phyloP scores from a whole-genome alignment of 2,113 vertebrate genomes.

The Myodes glareolus region DNA sequence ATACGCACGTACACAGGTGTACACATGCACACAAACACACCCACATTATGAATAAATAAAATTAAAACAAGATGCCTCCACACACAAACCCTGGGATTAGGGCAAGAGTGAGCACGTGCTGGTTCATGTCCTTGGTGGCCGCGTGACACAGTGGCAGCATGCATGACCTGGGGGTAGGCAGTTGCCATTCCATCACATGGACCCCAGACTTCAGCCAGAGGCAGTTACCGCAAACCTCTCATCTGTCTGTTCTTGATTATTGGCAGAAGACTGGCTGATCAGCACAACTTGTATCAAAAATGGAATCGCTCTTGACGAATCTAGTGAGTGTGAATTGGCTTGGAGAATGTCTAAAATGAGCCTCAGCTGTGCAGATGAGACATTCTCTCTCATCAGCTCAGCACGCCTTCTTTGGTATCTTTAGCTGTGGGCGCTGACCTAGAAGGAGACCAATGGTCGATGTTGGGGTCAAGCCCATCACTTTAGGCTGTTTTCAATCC shows the following conservation, averaged over 20 bases:
- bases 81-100: background rate
- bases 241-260: background rate
- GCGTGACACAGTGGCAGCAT: too few species aligned
- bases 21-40: background rate
- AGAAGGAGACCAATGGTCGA: background rate
- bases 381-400: background rate
- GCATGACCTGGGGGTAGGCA: background rate
- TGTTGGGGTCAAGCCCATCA: background rate
- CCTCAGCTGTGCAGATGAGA: background rate
- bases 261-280: conserved; percentile 30
- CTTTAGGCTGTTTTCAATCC: background rate
- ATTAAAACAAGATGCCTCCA: too few species aligned
- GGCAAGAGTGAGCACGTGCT: too few species aligned
- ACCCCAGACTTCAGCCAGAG: background rate
- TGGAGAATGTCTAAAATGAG: background rate
- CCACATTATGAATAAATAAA: background rate
- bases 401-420: background rate
- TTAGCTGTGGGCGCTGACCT: background rate
- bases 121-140: background rate
- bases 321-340: background rate
- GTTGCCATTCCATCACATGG: background rate
- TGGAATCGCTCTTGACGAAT: conserved; percentile 21
- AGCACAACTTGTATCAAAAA: conserved; percentile 5
- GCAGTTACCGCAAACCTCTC: background rate
- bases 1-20: background rate